Evolutionary conservation across 2,113 vertebrate species (phyloP), one percentile per base, ranked within the genome.

Genomic region (Dipodomys merriami): DNA sequence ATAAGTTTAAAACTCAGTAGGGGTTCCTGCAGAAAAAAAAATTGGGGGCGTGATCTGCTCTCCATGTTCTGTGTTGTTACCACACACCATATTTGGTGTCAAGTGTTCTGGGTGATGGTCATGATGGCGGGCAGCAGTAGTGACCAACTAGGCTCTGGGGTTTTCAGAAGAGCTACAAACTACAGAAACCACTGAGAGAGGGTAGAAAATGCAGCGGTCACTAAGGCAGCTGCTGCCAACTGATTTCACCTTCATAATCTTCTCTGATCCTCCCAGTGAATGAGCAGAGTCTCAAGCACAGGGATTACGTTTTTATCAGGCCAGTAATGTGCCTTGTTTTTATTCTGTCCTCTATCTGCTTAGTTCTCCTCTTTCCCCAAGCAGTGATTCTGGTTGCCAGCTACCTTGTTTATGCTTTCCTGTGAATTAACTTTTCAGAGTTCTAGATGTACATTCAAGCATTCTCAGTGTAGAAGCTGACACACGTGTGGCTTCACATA

Each of bases 401-500:
- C 57, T 83, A 30, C 73, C 29, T 57, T 79, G 25, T 65, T 76
- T 87, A 74, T 84, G 27, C 82, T 84, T 93, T 90, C 64, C 64
- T 62, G 4, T 77, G 73, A 92, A 60, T 76, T 83, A 71, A 39
- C 29, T 72, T 76, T 78, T 87, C 39, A 35, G 22, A 9, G 73
- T 72, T 39, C 23, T 49, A 49, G 49, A 49, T 49, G 49, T 12
- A 49, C 49, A 49, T 49, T 49, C 8, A 49, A 83, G 49, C 53
- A 30, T 83, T 73, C 57, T 19, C 77, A 71, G n/a, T 60, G 8
- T 23, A 79, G 83, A 85, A 30, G 62, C 35, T 73, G 46, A 69
- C 69, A 18, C 27, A 44, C 4, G 1, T 68, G 2, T 49, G 78
- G 23, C 72, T 85, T 90, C 25, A 18, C 16, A 29, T 11, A 57